Evolutionary conservation across 2,888 invertebrate species (phyloP).

Genomic region (Plagodis pulveraria): DNA sequence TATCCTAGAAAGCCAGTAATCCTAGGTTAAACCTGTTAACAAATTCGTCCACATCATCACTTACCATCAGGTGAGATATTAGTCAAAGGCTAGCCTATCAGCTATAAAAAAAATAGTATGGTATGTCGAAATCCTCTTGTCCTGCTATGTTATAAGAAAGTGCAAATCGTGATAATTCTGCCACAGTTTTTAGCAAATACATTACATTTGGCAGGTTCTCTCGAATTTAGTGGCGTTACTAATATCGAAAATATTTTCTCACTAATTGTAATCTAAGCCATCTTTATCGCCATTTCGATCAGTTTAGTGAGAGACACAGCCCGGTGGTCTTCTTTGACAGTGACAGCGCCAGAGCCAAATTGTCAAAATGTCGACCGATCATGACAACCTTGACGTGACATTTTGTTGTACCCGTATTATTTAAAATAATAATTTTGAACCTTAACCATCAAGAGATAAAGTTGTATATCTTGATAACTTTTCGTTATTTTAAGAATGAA

Average conservation of each 20-base stretch:
- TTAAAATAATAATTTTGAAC: conserved; percentile 6
- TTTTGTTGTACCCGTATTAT: conserved; percentile 4
- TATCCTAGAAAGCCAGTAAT: no score
- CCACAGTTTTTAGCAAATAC: no score
- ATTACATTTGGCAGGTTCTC: no score
- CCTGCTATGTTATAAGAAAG: no score
- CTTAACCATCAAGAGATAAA: conserved; percentile 14
- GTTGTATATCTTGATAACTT: neutral
- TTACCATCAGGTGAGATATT: no score
- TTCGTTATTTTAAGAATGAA: neutral
- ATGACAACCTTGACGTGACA: conserved; percentile 50
- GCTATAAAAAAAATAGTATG: no score
- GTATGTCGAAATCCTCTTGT: no score
- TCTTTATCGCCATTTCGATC: conserved; percentile 62
- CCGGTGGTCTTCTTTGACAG: conserved; percentile 75
- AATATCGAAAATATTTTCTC: conserved; percentile 55
- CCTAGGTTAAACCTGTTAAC: no score
- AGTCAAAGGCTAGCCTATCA: no score
- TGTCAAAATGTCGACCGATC: conserved; percentile 81
- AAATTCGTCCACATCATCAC: no score
- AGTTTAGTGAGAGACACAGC: conserved; percentile 50
- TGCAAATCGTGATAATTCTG: no score
- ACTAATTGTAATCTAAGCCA: conserved; percentile 76
- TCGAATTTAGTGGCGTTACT: neutral
- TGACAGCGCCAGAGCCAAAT: conserved; percentile 59